phyloP scores from a whole-genome alignment of 2,113 vertebrate genomes.

The Sturnira hondurensis region DNA sequence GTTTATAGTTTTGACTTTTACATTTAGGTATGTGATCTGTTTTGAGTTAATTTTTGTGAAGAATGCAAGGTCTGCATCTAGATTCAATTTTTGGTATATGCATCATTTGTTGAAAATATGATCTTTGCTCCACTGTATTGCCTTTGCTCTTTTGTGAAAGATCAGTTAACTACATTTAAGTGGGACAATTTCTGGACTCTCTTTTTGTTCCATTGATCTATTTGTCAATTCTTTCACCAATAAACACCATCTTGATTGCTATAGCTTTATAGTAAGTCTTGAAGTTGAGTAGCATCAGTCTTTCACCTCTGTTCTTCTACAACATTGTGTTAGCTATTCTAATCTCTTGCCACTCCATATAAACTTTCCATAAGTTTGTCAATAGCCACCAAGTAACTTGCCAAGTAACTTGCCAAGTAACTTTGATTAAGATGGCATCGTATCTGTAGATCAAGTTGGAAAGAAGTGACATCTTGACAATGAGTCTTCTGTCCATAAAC shows the following conservation, averaged over 20 bases:
- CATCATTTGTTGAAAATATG: background rate
- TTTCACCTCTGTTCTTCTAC: background rate
- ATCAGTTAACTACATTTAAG: background rate
- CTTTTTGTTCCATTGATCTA: background rate
- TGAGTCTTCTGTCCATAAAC: too few relatives aligned
- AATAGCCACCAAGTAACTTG: background rate
- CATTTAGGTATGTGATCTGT: background rate
- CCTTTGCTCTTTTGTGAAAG: background rate
- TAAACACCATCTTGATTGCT: background rate
- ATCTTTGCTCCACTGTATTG: background rate
- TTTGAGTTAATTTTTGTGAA: background rate
- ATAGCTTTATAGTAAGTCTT: background rate
- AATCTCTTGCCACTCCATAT: background rate
- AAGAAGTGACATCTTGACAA: background rate
- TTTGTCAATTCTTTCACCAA: background rate
- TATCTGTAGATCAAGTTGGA: background rate
- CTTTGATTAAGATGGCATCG: background rate
- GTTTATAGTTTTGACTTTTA: constrained; percentile 14
- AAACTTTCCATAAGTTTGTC: background rate
- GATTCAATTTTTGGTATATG: background rate
- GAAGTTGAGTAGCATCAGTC: background rate
- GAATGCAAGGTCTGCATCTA: background rate
- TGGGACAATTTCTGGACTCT: background rate
- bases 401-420: background rate
- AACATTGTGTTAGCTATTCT: background rate